Base-by-base conservation (phyloP, 1,140 invertebrate genomes). In the Calosoma granatense region DNA sequence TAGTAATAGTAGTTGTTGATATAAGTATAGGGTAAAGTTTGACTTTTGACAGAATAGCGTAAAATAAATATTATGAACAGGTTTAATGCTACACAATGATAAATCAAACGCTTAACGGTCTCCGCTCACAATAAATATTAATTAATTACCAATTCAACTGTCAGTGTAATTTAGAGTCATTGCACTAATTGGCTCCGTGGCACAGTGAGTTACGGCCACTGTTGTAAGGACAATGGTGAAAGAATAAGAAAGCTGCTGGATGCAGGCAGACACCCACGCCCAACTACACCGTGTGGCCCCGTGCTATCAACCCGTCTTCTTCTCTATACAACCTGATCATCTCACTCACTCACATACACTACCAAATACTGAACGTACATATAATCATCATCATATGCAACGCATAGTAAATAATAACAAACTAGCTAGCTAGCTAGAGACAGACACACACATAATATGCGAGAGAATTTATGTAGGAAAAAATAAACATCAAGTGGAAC, bases 71-170 rank as follows among this genome's bases (percentile, higher is more conserved):
- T 47, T 47, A 47, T 47, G 41, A 47, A 17, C 41, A 4, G 41
- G 15, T 17, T 47, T 17, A 47, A 47, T 17, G 41, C 17, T 11
- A 47, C 17, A 12, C 41, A 30, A 30, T 30, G 26, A 47, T 47
- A 17, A 12, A 47, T 47, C 26, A 47, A 47, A 47, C 17, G 41
- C 41, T 47, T 47, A 47, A 47, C 15, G 41, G 9, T 17, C 9
- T 17, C 9, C 9, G 17, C 6, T 17, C 17, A 47, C 41, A 17
- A 47, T 47, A 47, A 47, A 47, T 47, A 47, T 47, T 47, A 47
- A 47, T 47, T 47, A 47, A 47, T 47, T 47, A 47, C 41, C 41
- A 47, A 47, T 47, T 47, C 41, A 47, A 47, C 41, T 47, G 41
- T 47, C 41, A 47, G 17, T 17, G 41, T 47, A 47, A 47, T 47